Conservation (phyloP, 2,888 invertebrate genomes). For the Lepidonotus clava region DNA sequence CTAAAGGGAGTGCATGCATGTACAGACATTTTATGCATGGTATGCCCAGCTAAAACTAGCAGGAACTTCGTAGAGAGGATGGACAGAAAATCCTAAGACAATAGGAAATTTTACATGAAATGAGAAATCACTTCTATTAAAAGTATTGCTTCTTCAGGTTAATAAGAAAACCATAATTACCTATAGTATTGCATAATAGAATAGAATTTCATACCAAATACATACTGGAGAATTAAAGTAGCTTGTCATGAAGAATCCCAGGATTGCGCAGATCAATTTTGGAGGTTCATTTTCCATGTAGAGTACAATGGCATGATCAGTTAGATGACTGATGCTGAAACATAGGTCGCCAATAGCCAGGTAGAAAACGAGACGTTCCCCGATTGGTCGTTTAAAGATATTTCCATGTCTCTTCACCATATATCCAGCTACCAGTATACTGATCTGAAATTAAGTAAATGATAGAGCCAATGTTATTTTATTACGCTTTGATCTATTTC, state of each 20-base stretch:
- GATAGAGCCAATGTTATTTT: too few relatives aligned
- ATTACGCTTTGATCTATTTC: too few relatives aligned
- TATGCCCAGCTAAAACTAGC: too few relatives aligned
- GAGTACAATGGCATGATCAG: slow-evolving; percentile 25
- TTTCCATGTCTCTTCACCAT: slow-evolving; percentile 22
- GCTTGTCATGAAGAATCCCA: slow-evolving; percentile 16
- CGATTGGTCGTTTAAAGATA: slow-evolving; percentile 47
- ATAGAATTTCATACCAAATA: background rate
- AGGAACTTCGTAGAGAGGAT: too few relatives aligned
- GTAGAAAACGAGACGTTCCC: slow-evolving; percentile 51
- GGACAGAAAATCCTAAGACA: too few relatives aligned
- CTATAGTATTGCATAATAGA: too few relatives aligned
- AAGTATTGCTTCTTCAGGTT: too few relatives aligned
- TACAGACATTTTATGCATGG: too few relatives aligned
- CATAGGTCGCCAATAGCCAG: slow-evolving; percentile 34
- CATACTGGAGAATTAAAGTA: slow-evolving; percentile 38
- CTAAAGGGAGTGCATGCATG: too few relatives aligned
- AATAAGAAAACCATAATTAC: too few relatives aligned
- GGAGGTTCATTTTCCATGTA: background rate
- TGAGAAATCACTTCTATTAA: too few relatives aligned
- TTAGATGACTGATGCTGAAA: slow-evolving; percentile 11
- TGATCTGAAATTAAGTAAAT: background rate
- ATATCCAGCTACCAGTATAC: background rate
- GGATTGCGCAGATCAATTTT: background rate
- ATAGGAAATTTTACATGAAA: too few relatives aligned